Evolutionary conservation across 2,797 vertebrate species (phyloP), one percentile per base, ranked within the genome.

Genomic region (Coregonus sp.): DNA sequence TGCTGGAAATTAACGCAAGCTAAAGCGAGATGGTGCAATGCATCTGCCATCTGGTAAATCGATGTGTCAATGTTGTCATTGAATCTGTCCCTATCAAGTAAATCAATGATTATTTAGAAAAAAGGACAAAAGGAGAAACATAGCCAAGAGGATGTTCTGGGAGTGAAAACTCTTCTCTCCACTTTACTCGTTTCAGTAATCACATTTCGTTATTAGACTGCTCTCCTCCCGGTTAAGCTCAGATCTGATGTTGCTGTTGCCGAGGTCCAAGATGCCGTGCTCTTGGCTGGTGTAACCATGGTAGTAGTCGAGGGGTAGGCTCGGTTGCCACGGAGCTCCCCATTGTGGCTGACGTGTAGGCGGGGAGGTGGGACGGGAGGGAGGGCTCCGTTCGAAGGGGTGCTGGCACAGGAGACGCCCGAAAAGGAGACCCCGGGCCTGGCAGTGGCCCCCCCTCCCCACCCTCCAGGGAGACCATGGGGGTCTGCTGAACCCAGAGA

Each of bases 401-500:
- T 76, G 76, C 74, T 80, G 47, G 75, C 71, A 61, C 75, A 84
- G 75, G 85, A 82, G 59, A 81, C 54, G 61, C 80, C 84, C 78
- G 80, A 76, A 75, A 82, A 83, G 35, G 85, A 84, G 72, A 82
- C 89, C 91, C 91, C 92, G 87, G 81, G 89, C 84, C 79, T 72
- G 51, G 82, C 78, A 51, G 81, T 82, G 61, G 77, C 73, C 78
- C 73, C 71, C 81, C 73, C 78, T 72, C 81, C 85, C 70, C 78
- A 73, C 63, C 81, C 81, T 79, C 76, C 82, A 85, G 87, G 84
- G 69, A 90, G 94, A 92, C 94, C 89, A 93, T 93, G 92, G 91
- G 91, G 91, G 93, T 95, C 94, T 94, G 94, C 89, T 91, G 94
- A 91, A 94, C 94, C 94, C 94, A 95, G 88, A 91, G 94, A 90